Base-by-base conservation (phyloP, 2,797 vertebrate genomes). In the Otolemur crassicaudatus region DNA sequence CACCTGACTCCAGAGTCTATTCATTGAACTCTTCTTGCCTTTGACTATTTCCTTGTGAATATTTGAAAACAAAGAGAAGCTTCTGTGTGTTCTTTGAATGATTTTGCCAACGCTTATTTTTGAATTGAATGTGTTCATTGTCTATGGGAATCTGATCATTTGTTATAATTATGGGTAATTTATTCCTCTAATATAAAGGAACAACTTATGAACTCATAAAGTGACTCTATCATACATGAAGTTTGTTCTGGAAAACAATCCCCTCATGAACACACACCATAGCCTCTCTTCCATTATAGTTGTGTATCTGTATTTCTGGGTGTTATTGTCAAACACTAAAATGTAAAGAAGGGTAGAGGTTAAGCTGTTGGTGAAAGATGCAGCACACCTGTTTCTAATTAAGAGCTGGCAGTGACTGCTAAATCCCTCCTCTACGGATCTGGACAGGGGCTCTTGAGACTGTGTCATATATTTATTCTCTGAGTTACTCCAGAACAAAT, bases 381-480 rank as follows among this genome's bases (percentile, higher is more conserved):
- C 53, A 77, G 40, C 29, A 14, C 67, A 93, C 70, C 86, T 96
- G 93, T 89, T 97, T 95, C 91, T 95, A 95, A 97, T 97, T 97
- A 95, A 86, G 75, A 87, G 80, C n/a, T 77, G 53, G 86, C 23
- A 76, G 20, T 29, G 69, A 37, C 91, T 94, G 60, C 46, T 83
- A 80, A 97, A 49, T 43, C 43, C 46, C 69, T 90, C 23, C 67
- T 53, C 23, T 73, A 25, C 11, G 0, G 92, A 94, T 95, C 82
- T 94, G 79, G 53, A 95, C 11, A 49, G 34, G 67, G 5, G 9
- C 79, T 91, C 58, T 83, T n/a, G 63, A 89, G 90, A 96, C 79
- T 19, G 2, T 92, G 69, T n/a, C 10, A 2, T 92, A 49, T 87
- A 75, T 95, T 94, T 91, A 94, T 87, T 58, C 87, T 75, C 63